Base-by-base conservation (phyloP, 2,113 vertebrate genomes). In the Anoplopoma fimbria region DNA sequence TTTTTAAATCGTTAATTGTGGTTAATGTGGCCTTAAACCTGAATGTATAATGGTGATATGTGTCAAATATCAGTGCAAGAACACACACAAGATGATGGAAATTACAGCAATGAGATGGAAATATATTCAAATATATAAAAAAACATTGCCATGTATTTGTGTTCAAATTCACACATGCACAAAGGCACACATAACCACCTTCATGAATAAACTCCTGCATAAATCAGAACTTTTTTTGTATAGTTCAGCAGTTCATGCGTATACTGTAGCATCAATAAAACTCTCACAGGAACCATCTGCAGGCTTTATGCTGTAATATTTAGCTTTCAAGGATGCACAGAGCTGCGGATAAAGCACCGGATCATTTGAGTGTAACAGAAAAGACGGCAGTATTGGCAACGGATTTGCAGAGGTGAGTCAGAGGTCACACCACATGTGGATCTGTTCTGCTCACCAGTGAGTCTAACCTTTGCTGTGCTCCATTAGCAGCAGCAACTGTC, bases 391-490 rank as follows among this genome's bases (percentile, higher is more conserved):
- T 65, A 80, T 91, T 91, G 90, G 81, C 84, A 38, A 4, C 53
- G 60, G 77, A 81, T 91, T 86, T 87, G 86, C 58, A 0, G 74
- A 91, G 88, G 89, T 90, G 82, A 91, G 89, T 89, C 84, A 79
- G 88, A 86, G 89, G 90, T 92, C 80, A 57, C 68, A 51, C 34
- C 47, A 36, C 85, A 84, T 84, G 78, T 58, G 86, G 63, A 34
- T 68, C 82, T 40, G 75, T 61, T 69, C 70, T 34, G 40, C 81
- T 87, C 86, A 70, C 70, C 77, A 75, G 88, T 89, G 82, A 88
- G 81, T 88, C 77, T 88, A 90, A 90, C 93, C 90, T 93, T 89
- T 91, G 84, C 89, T 62, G 72, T 49, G 81, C 84, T 90, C 84
- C 81, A 90, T 90, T 88, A 92, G 82, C 69, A 47, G 49, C 75